Percentiles rank a stretch among this genome's conserved stretches.
Conservation (phyloP, 2,888 invertebrate species). For the Sepiola atlantica region DNA sequence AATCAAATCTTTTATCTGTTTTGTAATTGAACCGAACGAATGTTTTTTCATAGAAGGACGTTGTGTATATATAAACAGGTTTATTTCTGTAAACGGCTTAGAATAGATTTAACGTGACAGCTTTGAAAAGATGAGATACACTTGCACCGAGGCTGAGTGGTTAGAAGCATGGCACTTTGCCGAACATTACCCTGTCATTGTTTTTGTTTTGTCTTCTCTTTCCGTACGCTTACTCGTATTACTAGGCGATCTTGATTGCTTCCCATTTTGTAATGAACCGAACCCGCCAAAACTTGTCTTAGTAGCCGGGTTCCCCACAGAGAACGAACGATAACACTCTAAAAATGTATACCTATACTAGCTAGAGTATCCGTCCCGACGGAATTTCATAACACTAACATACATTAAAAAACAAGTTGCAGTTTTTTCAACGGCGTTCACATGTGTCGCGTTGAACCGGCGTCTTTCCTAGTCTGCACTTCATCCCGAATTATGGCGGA, state of each 20-base stretch:
- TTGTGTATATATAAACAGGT: not conserved
- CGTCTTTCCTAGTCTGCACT: too few species aligned
- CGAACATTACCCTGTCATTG: not conserved
- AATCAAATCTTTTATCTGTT: not conserved
- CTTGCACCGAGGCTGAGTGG: not conserved
- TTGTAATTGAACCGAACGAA: not conserved
- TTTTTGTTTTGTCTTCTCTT: not conserved
- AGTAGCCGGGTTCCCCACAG: not conserved
- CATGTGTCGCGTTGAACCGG: too few species aligned
- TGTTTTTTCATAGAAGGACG: not conserved
- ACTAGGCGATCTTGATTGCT: not conserved
- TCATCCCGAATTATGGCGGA: too few species aligned
- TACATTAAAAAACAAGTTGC: too few species aligned
- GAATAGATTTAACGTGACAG: constrained; percentile 24
- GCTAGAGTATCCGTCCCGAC: too few species aligned
- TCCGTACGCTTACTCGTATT: not conserved
- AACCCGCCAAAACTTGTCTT: not conserved
- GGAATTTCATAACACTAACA: too few species aligned
- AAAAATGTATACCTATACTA: not conserved
- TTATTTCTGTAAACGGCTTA: not conserved
- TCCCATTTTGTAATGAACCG: not conserved
- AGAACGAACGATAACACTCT: not conserved
- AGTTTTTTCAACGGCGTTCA: too few species aligned
- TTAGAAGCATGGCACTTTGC: not conserved
- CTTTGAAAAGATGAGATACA: not conserved